These are phyloP conservation scores for Lethrus apterus DNA, from an alignment of 1,140 invertebrate species.

Conservation along the genomic window DNA sequence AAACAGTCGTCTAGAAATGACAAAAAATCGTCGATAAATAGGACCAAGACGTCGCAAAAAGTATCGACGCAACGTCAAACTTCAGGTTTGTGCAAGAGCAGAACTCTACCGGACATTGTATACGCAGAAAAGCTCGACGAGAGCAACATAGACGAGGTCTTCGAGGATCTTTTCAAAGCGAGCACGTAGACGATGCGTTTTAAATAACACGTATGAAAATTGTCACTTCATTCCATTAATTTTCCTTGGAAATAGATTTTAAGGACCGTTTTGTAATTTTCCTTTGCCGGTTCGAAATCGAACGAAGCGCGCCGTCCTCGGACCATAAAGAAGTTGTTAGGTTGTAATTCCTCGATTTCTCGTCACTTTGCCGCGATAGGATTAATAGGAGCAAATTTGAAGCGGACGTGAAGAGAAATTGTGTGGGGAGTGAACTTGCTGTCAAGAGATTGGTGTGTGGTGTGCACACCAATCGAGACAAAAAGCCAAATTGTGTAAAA, in stretches of 20 bases:
- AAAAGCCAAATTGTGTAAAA: conserved; percentile 13
- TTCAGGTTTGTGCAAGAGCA: conserved; percentile 54
- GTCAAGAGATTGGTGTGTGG: conserved; percentile 26
- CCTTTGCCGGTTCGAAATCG: too few relatives aligned
- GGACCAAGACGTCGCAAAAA: conserved; percentile 45
- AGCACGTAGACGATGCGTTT: conserved; percentile 22
- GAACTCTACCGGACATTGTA: conserved; percentile 61
- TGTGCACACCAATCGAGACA: conserved; percentile 29
- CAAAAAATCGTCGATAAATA: conserved; percentile 42
- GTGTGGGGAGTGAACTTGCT: neutral
- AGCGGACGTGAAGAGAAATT: neutral
- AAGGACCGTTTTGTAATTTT: too few relatives aligned
- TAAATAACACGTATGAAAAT: neutral
- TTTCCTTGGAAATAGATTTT: too few relatives aligned
- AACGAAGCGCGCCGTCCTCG: too few relatives aligned
- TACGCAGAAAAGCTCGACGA: conserved; percentile 59
- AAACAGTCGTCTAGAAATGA: conserved; percentile 20
- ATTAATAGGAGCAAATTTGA: too few relatives aligned
- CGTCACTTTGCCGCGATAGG: too few relatives aligned
- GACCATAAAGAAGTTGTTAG: too few relatives aligned
- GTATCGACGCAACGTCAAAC: conserved; percentile 41
- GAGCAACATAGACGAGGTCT: conserved; percentile 65
- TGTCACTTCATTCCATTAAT: conserved; percentile 1
- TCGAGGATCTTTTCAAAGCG: conserved; percentile 61
- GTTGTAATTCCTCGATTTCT: too few relatives aligned